Evolutionary conservation across 2,797 vertebrate genomes (phyloP).

Genomic region (Trichosurus vulpecula): DNA sequence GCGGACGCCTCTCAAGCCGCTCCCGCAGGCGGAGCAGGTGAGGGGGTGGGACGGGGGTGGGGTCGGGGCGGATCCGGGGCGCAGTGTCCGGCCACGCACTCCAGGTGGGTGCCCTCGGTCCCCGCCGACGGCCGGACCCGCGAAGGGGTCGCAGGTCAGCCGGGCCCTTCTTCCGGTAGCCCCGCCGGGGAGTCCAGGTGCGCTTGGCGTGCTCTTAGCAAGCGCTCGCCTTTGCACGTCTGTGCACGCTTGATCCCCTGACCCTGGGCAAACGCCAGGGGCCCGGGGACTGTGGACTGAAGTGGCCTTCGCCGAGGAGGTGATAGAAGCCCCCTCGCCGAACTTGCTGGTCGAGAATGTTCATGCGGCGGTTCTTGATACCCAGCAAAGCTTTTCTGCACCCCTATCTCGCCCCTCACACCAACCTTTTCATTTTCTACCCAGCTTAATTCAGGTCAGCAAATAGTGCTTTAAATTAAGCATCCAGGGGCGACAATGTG

Average conservation of each 20-base stretch:
- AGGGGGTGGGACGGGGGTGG: conserved; percentile 52
- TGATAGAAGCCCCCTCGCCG: not conserved
- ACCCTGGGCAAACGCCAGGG: not conserved
- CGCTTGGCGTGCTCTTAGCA: too few species aligned
- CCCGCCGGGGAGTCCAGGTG: too few species aligned
- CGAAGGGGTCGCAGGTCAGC: not conserved
- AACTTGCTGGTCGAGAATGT: not conserved
- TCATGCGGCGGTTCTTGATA: not conserved
- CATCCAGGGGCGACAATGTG: not conserved
- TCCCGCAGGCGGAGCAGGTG: conserved; percentile 90
- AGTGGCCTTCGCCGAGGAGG: not conserved
- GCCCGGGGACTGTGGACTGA: not conserved
- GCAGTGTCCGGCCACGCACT: not conserved
- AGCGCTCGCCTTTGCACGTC: not conserved
- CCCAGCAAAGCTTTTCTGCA: not conserved
- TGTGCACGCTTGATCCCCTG: not conserved
- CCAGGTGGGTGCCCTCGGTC: not conserved
- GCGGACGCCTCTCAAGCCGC: conserved; percentile 91
- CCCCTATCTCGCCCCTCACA: not conserved
- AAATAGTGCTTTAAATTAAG: not conserved
- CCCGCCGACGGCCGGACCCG: not conserved
- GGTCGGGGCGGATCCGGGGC: not conserved
- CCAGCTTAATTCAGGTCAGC: not conserved
- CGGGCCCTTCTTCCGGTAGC: too few species aligned
- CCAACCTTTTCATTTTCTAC: not conserved